Base-by-base conservation (phyloP, 1,140 invertebrate genomes). In the Drosophila bifasciata region DNA sequence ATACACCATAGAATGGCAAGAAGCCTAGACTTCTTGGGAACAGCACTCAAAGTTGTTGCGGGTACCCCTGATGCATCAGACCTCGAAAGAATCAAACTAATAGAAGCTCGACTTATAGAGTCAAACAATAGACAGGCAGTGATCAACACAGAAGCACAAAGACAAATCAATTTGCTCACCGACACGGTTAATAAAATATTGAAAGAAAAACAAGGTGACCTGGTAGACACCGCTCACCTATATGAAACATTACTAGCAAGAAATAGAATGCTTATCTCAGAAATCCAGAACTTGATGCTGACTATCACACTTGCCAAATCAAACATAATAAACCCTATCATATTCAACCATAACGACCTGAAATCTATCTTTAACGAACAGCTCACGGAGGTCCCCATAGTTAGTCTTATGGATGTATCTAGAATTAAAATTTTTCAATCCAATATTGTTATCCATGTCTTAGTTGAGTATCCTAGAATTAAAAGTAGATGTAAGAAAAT, bases 221-320 rank as follows among this genome's bases (percentile, higher is more conserved):
- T 53, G 8, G 7, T 15, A 13, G 60, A 53, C 16, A 55, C 21
- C 0, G 17, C 28, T 1, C 41, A 63, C 28, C 16, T 61, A 11
- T 61, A 43, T 36, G 58, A 50, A n/a, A 28, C 58, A 2, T 17
- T 61, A 16, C 9, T 61, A 3, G 19, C 48, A 2, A 13, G 58
- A 4, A 61, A 52, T n/a, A 51, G 58, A 17, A 61, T 61, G 50
- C 6, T 53, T 25, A 55, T 48, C 8, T 16, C 51, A 2, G 51
- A 48, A 63, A 39, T 55, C 16, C 40, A 61, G 11, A 63, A 55
- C 7, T 25, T 55, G 2, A 55, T 63, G 13, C 4, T 63, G 5
- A 17, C 50, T 39, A 63, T 63, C 13, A 53, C 50, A 9, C 40
- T 9, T n/a, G 50, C 41, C 11, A 1, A 19, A 3, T 25, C 23